Conservation (phyloP, 1,140 invertebrate genomes). For the Diabrotica undecimpunctata region DNA sequence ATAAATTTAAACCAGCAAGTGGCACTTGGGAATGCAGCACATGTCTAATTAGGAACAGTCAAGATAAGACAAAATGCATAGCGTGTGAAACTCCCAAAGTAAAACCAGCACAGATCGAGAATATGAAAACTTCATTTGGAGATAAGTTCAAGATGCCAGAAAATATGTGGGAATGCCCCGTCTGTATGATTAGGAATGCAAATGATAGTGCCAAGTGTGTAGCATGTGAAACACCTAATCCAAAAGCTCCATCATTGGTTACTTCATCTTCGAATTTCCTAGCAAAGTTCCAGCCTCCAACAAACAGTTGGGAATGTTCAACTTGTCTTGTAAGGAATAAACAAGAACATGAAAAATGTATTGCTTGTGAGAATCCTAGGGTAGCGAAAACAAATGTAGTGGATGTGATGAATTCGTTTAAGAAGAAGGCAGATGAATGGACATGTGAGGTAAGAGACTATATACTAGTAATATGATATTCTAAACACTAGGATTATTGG, state of each 20-base stretch:
- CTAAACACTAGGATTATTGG: no score
- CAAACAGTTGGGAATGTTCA: conserved; percentile 61
- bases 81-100: conserved; percentile 48
- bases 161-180: conserved; percentile 54
- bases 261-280: conserved; percentile 18
- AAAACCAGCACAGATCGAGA: background rate
- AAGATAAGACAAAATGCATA: conserved; percentile 50
- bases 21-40: conserved; percentile 54
- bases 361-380: conserved; percentile 59
- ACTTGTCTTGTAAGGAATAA: conserved; percentile 66
- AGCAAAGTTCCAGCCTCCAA: conserved; percentile 40
- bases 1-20: conserved; percentile 39
- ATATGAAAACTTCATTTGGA: conserved; percentile 32
- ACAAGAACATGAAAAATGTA: conserved; percentile 54
- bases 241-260: background rate
- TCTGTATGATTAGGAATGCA: conserved; percentile 63
- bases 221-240: conserved; percentile 57
- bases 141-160: conserved; percentile 33
- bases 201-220: conserved; percentile 54
- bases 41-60: conserved; percentile 57
- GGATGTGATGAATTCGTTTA: conserved; percentile 33
- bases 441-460: conserved; percentile 26
- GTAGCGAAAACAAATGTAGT: conserved; percentile 38
- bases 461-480: background rate
- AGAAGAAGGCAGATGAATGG: conserved; percentile 46